Evolutionary conservation across 2,888 invertebrate species (phyloP).

Genomic region (Dasysyrphus albostriatus): DNA sequence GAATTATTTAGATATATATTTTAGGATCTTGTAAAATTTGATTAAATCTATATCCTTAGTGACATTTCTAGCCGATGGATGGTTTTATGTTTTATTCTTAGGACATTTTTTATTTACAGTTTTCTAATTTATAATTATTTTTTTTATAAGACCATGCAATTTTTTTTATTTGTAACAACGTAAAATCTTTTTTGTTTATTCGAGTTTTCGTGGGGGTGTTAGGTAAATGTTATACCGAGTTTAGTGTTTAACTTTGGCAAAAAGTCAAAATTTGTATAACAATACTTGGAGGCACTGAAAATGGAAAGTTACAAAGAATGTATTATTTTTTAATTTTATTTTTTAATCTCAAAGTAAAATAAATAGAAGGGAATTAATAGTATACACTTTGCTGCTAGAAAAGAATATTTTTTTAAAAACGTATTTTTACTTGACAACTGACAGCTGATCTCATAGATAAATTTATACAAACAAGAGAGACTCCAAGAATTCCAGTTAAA

Average conservation of each 20-base stretch:
- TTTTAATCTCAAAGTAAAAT: not conserved
- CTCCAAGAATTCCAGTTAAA: not conserved
- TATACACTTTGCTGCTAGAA: not conserved
- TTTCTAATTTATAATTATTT: not conserved
- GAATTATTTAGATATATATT: not conserved
- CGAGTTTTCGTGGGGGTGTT: not conserved
- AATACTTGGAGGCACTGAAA: constrained; percentile 9
- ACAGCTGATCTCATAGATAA: constrained; percentile 28
- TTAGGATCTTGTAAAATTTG: not conserved
- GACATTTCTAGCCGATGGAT: constrained; percentile 20
- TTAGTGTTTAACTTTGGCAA: not conserved
- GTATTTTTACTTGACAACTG: constrained; percentile 10
- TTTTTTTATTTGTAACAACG: not conserved
- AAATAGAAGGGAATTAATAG: not conserved
- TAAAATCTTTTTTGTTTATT: constrained; percentile 13
- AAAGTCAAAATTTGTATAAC: not conserved
- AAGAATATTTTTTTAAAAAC: not conserved
- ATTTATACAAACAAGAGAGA: not conserved
- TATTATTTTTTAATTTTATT: not conserved
- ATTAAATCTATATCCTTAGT: not conserved
- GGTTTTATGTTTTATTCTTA: not conserved
- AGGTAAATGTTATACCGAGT: not conserved
- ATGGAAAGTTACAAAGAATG: not conserved
- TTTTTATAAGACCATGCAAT: not conserved
- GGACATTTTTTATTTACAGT: not conserved